These are phyloP conservation scores for Thelaira solivaga DNA, from an alignment of 2,888 invertebrate species.

Conservation along the genomic window DNA sequence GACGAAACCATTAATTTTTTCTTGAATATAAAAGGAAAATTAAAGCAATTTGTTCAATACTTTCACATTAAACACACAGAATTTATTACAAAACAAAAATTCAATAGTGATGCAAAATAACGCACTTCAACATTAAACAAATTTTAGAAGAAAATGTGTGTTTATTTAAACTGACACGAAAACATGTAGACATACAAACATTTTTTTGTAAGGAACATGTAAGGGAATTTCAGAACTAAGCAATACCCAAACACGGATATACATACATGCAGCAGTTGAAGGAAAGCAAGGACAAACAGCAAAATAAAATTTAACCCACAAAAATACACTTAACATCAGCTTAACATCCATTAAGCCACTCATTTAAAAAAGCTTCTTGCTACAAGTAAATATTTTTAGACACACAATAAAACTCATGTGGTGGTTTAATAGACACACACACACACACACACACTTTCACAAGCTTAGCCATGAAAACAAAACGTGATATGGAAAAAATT, in stretches of 20 bases:
- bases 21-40: too few relatives aligned
- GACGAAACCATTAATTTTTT: too few relatives aligned
- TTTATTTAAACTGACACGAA: not conserved
- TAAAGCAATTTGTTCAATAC: too few relatives aligned
- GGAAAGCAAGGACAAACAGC: conserved; percentile 7
- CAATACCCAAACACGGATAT: conserved; percentile 31
- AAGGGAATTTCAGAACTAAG: conserved; percentile 42
- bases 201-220: not conserved
- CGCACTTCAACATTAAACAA: conserved; percentile 51
- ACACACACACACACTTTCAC: conserved; percentile 12
- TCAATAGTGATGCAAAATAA: conserved; percentile 24
- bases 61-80: too few relatives aligned
- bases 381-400: not conserved
- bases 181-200: not conserved
- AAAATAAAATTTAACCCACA: conserved; percentile 62
- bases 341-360: conserved; percentile 61
- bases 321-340: conserved; percentile 64
- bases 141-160: too few relatives aligned
- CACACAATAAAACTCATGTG: conserved; percentile 6
- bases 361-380: conserved; percentile 33
- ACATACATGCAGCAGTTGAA: not conserved
- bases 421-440: not conserved
- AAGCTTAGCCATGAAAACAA: conserved; percentile 27
- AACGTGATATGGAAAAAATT: not conserved
- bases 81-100: too few relatives aligned